Base-by-base conservation (phyloP, 92 coral and sea anemone species). In the Umimayanthus kanabou region DNA sequence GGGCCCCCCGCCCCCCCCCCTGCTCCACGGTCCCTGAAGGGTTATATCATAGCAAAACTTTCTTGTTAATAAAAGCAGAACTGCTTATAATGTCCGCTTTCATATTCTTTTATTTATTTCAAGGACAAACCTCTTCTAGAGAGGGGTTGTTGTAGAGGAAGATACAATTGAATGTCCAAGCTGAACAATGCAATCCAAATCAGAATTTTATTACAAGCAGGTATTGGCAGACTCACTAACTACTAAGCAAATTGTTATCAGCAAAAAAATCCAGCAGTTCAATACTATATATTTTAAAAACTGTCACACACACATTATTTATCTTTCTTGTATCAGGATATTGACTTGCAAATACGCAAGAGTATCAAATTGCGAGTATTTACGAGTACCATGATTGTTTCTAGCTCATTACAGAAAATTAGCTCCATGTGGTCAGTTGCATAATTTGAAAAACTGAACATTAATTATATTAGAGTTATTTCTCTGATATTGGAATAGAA, bases 281-380 rank as follows among this genome's bases (percentile, higher is more conserved):
- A 33, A 33, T 22, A 58, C 67, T 58, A 9, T 58, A 58, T 58
- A 58, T 58, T 58, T 58, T 58, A 58, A 58, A 22, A 58, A 58
- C 67, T 58, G 67, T 58, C 67, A 58, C 67, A 58, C 67, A 58
- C 16, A 25, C 14, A 3, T 72, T 72, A 20, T 33, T 26, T 26
- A 33, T 72, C 4, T 72, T 20, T 26, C 22, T 26, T 28, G 29
- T 72, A 72, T 72, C 26, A 20, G 26, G 76, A 26, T 4, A 72
- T 72, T 72, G 76, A 72, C 30, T 72, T 14, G 76, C 76, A 22
- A 75, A 75, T 14, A 75, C 55, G 30, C 80, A 50, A 45, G 80
- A 75, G 50, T 40, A 75, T 49, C 80, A 75, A 75, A 14, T 75
- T 75, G 80, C 22, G 80, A 75, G 80, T 75, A 75, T 75, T 75